A percentile compares a stretch with the other conserved stretches of the same genome.
These are phyloP conservation scores for Phyllotreta cruciferae DNA, from an alignment of 2,888 invertebrate genomes.

Conservation along the genomic window DNA sequence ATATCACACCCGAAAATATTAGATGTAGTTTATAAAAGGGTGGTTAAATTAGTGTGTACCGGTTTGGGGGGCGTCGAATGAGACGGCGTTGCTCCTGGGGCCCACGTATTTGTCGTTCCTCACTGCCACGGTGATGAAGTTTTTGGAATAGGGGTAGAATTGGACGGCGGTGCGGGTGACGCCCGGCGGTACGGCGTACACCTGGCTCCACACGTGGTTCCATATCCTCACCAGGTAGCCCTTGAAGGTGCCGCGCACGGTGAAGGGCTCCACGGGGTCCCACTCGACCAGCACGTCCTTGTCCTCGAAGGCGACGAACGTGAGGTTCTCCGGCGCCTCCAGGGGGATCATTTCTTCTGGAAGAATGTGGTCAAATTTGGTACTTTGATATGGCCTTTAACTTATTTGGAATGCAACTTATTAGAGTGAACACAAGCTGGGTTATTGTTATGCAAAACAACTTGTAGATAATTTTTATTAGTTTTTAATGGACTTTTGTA, in stretches of 20 bases:
- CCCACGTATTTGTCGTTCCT: slow-evolving; percentile 54
- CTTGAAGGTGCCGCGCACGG: slow-evolving; percentile 51
- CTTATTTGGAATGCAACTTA: too few relatives aligned
- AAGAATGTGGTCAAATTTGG: slow-evolving; percentile 19
- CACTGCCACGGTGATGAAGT: slow-evolving; percentile 52
- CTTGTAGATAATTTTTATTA: not conserved
- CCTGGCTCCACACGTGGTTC: slow-evolving; percentile 51
- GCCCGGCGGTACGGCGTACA: slow-evolving; percentile 51
- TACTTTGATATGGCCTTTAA: slow-evolving; percentile 1
- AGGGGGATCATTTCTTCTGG: slow-evolving; percentile 51
- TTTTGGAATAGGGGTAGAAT: slow-evolving; percentile 53
- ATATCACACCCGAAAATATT: slow-evolving; percentile 33
- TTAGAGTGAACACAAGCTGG: too few relatives aligned
- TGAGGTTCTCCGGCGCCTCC: slow-evolving; percentile 50
- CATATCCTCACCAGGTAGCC: slow-evolving; percentile 53
- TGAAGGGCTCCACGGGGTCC: slow-evolving; percentile 47
- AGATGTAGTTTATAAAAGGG: not conserved
- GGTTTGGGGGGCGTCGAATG: slow-evolving; percentile 53
- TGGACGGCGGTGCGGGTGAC: slow-evolving; percentile 49
- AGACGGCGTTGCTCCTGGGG: slow-evolving; percentile 51
- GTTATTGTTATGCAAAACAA: too few relatives aligned
- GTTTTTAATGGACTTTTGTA: slow-evolving; percentile 9
- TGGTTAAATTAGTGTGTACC: too few relatives aligned
- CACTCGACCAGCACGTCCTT: slow-evolving; percentile 50
- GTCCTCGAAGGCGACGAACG: slow-evolving; percentile 47